Base-by-base conservation (phyloP, 1,140 invertebrate species). In the Oedothorax gibbosus region DNA sequence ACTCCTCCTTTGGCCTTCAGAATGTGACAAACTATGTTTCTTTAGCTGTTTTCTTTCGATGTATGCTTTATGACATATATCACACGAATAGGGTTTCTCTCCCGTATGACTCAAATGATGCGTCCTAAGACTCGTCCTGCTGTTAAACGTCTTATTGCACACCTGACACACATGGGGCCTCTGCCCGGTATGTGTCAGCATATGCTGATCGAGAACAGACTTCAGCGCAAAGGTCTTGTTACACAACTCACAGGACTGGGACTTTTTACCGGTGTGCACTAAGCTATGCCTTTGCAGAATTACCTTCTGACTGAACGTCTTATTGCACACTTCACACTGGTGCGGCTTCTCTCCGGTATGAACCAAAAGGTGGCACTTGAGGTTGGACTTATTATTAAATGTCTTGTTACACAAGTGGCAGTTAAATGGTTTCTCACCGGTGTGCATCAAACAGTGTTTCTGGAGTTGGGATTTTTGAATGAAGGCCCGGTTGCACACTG, bases 91-190 rank as follows among this genome's bases (percentile, higher is more conserved):
- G 9, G 68, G 68, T 7, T 54, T 71, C 53, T 71, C 35, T 51
- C 50, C 50, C 4, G 68, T 51, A 18, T 71, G 68, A 71, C 14
- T 71, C 5, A 71, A 53, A 54, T 71, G n/a, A 71, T 71, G 68
- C 14, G 9, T 50, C 53, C 18, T 50, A 71, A 71, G 68, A 14
- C 14, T 14, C n/a, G 12, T 14, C 53, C 15, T 15, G 7, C n/a
- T 71, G n/a, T 6, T 50, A 18, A 71, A 71, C 11, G 18, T 51
- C 35, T 71, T 71, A 51, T 15, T 51, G 35, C 68, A 71, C 7
- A 51, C n/a, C 7, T 71, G 49, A 8, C 68, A 71, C n/a, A 18
- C 12, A 15, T 71, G 35, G 10, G 68, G 68, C 18, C 68, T 50
- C 14, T 71, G 49, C 35, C 50, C 50, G 7, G 68, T 71, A 71